These are phyloP conservation scores for Gadopsis marmoratus DNA, from an alignment of 2,797 vertebrate species.

Conservation along the genomic window DNA sequence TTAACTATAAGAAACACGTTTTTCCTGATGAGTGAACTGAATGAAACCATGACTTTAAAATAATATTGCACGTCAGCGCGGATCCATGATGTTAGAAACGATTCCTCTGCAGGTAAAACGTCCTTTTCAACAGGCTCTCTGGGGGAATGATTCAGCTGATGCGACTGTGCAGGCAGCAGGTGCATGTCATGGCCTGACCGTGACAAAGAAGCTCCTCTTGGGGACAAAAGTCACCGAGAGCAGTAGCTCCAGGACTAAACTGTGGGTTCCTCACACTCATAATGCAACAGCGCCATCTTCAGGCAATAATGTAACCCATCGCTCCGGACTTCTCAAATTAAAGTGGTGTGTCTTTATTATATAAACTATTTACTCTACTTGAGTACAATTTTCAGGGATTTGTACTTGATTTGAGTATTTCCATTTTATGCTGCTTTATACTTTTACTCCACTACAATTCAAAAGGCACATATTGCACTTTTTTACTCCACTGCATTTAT, in stretches of 20 bases:
- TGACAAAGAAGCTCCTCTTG: slow-evolving; percentile 10
- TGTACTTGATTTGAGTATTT: neutral
- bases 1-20: no score
- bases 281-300: slow-evolving; percentile 23
- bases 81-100: neutral
- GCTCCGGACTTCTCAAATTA: neutral
- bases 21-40: no score
- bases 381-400: no score
- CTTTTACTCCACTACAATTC: neutral
- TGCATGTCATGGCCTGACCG: slow-evolving; percentile 25
- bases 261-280: neutral
- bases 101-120: neutral
- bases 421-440: neutral
- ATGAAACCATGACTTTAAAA: no score
- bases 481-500: neutral
- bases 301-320: neutral
- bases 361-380: no score
- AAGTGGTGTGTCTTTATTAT: no score
- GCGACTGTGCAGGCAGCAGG: slow-evolving; percentile 32
- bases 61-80: no score
- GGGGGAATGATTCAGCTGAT: slow-evolving; percentile 31
- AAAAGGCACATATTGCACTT: neutral
- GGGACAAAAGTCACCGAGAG: slow-evolving; percentile 29
- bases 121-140: neutral
- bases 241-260: neutral